Conservation (phyloP, 2,888 invertebrate species). For the Seira sanloemensis region DNA sequence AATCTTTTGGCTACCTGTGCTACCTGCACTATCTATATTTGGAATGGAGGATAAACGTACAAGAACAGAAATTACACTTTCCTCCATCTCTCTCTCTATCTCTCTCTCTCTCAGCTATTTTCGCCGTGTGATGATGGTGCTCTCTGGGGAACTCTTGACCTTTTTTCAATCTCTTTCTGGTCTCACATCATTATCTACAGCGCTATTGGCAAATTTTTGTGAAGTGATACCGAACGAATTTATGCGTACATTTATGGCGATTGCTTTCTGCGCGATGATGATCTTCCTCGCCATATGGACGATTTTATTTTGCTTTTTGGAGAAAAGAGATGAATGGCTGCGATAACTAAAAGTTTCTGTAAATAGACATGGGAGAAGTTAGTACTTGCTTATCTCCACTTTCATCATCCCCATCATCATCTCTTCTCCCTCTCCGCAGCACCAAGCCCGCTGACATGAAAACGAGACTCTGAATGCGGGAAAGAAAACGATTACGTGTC, state of each 20-base stretch:
- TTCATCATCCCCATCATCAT: not conserved
- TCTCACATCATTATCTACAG: not conserved
- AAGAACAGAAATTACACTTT: too few species aligned
- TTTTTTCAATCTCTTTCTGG: constrained; percentile 1
- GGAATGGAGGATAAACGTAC: too few species aligned
- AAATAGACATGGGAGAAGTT: constrained; percentile 29
- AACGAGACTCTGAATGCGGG: not conserved
- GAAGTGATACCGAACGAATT: not conserved
- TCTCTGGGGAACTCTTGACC: constrained; percentile 38
- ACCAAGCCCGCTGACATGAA: not conserved
- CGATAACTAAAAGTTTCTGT: constrained; percentile 17
- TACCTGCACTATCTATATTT: constrained; percentile 25
- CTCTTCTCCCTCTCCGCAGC: not conserved
- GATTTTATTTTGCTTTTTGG: too few species aligned
- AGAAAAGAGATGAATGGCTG: constrained; percentile 36
- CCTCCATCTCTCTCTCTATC: too few species aligned
- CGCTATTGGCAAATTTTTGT: not conserved
- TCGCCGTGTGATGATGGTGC: too few species aligned
- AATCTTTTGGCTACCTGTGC: too few species aligned
- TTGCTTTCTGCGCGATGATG: not conserved
- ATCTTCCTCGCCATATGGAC: not conserved
- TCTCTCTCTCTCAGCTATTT: too few species aligned
- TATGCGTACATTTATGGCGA: not conserved
- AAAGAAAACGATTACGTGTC: not conserved
- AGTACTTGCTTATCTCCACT: not conserved